phyloP scores from a whole-genome alignment of 2,888 invertebrate species.

The Morpho deidamia region DNA sequence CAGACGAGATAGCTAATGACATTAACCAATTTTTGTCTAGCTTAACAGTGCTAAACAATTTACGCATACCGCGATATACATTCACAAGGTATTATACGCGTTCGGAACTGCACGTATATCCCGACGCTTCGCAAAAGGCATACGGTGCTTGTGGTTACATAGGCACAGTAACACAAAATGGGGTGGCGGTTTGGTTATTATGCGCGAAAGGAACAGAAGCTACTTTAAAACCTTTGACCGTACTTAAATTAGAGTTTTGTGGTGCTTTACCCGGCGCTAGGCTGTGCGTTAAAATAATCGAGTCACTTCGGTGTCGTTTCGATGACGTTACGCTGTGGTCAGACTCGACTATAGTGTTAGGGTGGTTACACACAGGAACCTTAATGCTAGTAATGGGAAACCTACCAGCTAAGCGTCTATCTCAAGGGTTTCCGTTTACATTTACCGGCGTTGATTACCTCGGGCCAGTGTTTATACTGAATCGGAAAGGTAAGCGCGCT shows the following conservation, averaged over 20 bases:
- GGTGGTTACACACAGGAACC: slow-evolving; percentile 3
- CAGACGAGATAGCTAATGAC: neutral
- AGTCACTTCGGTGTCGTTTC: slow-evolving; percentile 8
- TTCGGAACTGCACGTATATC: slow-evolving; percentile 15
- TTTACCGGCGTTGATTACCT: neutral
- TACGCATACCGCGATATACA: neutral
- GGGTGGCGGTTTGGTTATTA: slow-evolving; percentile 5
- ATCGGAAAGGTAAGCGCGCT: neutral
- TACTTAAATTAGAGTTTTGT: neutral
- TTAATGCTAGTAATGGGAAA: slow-evolving; percentile 22
- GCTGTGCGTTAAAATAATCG: slow-evolving; percentile 10
- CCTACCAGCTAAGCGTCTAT: slow-evolving; percentile 14
- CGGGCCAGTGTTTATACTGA: slow-evolving; percentile 9
- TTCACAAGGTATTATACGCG: neutral
- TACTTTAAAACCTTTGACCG: slow-evolving; percentile 9
- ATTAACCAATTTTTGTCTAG: neutral
- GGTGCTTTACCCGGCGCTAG: slow-evolving; percentile 8
- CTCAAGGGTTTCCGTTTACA: neutral
- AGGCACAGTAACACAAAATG: neutral
- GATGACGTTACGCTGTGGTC: slow-evolving; percentile 13
- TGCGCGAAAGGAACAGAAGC: slow-evolving; percentile 16
- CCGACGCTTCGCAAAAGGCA: slow-evolving; percentile 13
- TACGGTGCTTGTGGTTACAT: slow-evolving; percentile 21
- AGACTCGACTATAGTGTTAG: slow-evolving; percentile 6
- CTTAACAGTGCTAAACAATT: neutral